Conservation (phyloP, 2,113 vertebrate species). For the Coreoperca whiteheadi region DNA sequence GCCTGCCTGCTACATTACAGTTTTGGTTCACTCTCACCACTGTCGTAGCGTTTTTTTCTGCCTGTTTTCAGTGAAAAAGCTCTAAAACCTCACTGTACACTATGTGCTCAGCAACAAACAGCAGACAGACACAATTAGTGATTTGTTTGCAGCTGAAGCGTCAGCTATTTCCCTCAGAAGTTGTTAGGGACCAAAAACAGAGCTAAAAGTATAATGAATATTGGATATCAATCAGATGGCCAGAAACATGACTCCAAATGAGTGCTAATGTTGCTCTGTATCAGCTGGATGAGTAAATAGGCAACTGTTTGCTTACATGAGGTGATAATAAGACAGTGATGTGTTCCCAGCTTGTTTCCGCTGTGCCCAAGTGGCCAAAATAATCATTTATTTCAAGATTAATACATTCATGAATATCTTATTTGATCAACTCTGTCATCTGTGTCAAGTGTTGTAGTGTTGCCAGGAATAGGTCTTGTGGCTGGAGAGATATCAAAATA, state of each 20-base stretch:
- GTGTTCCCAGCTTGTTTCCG: neutral
- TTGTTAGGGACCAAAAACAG: neutral
- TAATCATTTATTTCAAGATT: no score
- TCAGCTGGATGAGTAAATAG: no score
- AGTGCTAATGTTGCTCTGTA: no score
- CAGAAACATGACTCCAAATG: no score
- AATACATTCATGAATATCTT: neutral
- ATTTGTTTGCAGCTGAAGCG: neutral
- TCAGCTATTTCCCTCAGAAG: neutral
- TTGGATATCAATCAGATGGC: no score
- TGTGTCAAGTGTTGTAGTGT: neutral
- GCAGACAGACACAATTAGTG: neutral
- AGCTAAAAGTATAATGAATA: neutral
- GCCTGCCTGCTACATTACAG: no score
- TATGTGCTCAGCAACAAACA: neutral
- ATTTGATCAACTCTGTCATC: neutral
- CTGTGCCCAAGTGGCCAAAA: neutral
- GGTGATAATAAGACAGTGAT: neutral
- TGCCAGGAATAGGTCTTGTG: neutral
- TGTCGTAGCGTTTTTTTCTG: no score
- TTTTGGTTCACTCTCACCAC: no score
- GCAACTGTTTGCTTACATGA: no score
- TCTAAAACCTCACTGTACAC: neutral
- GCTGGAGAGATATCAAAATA: neutral
- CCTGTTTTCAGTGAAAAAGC: no score